Evolutionary conservation across 2,113 vertebrate species (phyloP).

Genomic region (Cyprinodon variegatus): DNA sequence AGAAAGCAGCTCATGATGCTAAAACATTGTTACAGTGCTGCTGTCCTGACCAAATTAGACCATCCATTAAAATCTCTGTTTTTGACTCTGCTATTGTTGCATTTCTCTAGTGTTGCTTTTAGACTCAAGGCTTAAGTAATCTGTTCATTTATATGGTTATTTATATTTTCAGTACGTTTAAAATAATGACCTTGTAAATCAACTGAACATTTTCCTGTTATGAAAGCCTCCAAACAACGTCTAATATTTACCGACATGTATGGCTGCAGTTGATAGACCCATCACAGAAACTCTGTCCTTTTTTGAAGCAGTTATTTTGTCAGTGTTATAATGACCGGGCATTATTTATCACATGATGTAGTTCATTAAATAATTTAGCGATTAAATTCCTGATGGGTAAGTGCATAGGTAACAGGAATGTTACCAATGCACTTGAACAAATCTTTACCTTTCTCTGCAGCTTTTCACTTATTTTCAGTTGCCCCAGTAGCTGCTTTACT

Average conservation of each 20-base stretch:
- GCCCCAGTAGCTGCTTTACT: not conserved
- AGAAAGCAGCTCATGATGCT: too few species aligned
- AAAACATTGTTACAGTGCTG: too few species aligned
- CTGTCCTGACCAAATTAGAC: too few species aligned
- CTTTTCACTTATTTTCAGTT: not conserved
- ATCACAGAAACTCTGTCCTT: too few species aligned
- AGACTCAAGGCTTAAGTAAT: not conserved
- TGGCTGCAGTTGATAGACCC: not conserved
- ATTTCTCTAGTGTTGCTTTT: not conserved
- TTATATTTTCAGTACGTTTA: not conserved
- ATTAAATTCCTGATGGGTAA: not conserved
- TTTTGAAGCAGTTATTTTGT: not conserved
- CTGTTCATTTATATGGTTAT: too few species aligned
- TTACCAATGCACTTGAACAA: not conserved
- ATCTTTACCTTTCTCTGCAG: not conserved
- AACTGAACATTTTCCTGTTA: not conserved
- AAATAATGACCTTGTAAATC: not conserved
- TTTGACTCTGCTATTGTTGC: not conserved
- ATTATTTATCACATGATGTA: not conserved
- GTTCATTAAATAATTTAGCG: not conserved
- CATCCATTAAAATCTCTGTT: not conserved
- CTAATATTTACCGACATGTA: not conserved
- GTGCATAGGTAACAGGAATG: too few species aligned
- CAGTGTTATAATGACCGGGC: not conserved
- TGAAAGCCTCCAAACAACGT: not conserved